phyloP scores from a whole-genome alignment of 35 echinoderm and acorn worm species.

The Lytechinus variegatus region DNA sequence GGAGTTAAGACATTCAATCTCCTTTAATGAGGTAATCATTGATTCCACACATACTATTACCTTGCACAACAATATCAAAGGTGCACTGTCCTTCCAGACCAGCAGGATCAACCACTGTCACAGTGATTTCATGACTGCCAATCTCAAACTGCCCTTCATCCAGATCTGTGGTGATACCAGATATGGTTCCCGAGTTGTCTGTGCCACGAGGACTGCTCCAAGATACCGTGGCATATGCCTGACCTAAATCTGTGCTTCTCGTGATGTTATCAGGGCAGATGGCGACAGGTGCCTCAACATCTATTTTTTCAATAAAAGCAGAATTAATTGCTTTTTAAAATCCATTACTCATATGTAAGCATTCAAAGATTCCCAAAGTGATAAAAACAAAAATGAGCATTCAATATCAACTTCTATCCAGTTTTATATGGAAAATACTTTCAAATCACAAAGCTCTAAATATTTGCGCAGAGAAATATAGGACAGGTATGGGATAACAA shows the following conservation, averaged over 20 bases:
- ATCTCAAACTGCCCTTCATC: conserved; percentile 20
- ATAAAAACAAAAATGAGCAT: too few relatives aligned
- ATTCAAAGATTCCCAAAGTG: too few relatives aligned
- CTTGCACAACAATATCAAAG: not conserved
- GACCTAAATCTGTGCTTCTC: not conserved
- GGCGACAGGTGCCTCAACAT: conserved; percentile 2
- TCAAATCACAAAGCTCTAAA: too few relatives aligned
- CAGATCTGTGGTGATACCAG: not conserved
- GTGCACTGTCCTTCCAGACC: conserved; percentile 44
- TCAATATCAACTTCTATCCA: too few relatives aligned
- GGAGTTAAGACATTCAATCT: too few relatives aligned
- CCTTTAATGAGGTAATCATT: too few relatives aligned
- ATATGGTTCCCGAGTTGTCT: conserved; percentile 38
- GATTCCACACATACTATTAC: not conserved
- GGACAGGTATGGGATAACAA: too few relatives aligned
- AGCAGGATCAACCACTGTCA: conserved; percentile 20
- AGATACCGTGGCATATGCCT: conserved; percentile 15
- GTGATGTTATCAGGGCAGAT: conserved; percentile 28
- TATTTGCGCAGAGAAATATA: too few relatives aligned
- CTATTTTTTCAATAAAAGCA: not conserved
- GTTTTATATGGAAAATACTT: too few relatives aligned
- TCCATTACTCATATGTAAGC: too few relatives aligned
- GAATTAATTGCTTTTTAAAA: too few relatives aligned
- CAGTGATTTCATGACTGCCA: conserved; percentile 35
- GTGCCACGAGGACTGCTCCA: conserved; percentile 8